A percentile compares a stretch with the other conserved stretches of the same genome.
Conservation (phyloP, 2,888 invertebrate species). For the Orgyia antiqua region DNA sequence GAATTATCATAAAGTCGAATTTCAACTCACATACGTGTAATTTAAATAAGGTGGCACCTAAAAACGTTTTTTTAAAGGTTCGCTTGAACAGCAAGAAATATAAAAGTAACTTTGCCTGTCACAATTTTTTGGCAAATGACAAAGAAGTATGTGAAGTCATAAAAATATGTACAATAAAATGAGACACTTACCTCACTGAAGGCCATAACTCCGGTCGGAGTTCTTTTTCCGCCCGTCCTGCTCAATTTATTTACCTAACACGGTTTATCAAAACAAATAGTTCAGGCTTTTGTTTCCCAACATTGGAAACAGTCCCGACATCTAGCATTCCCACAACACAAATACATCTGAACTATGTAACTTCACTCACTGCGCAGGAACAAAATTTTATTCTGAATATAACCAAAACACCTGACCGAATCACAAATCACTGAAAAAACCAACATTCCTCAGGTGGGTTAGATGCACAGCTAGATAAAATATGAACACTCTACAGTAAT, state of each 20-base stretch:
- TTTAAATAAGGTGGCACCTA: too few species aligned
- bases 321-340: slow-evolving; percentile 73
- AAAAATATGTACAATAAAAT: too few species aligned
- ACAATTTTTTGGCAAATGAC: too few species aligned
- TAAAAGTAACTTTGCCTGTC: too few species aligned
- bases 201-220: slow-evolving; percentile 83
- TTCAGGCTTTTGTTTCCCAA: slow-evolving; percentile 75
- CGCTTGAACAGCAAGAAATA: too few species aligned
- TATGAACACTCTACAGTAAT: slow-evolving; percentile 37
- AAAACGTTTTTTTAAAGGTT: too few species aligned
- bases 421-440: slow-evolving; percentile 80
- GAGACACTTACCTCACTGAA: slow-evolving; percentile 85
- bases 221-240: slow-evolving; percentile 75
- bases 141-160: too few species aligned
- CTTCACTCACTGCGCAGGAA: slow-evolving; percentile 77
- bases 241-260: slow-evolving; percentile 69
- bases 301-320: slow-evolving; percentile 75
- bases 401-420: slow-evolving; percentile 79
- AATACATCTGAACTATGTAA: slow-evolving; percentile 73
- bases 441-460: slow-evolving; percentile 83
- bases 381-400: slow-evolving; percentile 71
- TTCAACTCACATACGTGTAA: too few species aligned
- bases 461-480: slow-evolving; percentile 55
- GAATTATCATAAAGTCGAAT: too few species aligned
- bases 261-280: slow-evolving; percentile 75